Percentiles rank a stretch among this genome's conserved stretches.
phyloP scores from a whole-genome alignment of 2,113 vertebrate genomes.

The mouse (Mus musculus) region DNA sequence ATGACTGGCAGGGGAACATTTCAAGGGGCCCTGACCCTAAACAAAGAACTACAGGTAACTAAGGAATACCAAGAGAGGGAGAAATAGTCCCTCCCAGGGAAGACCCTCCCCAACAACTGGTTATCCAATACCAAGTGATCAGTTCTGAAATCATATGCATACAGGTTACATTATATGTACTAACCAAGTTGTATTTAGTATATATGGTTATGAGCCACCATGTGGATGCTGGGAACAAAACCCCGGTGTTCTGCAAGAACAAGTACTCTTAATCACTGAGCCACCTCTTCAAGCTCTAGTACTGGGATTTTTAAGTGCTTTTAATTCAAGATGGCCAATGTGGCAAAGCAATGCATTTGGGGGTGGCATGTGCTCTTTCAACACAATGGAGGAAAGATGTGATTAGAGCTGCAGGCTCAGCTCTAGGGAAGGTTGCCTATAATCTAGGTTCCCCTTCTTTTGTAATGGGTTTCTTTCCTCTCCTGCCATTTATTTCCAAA shows the following conservation, averaged over 20 bases:
- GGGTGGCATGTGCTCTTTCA: not conserved
- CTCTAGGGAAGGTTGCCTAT: not conserved
- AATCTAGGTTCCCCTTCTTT: not conserved
- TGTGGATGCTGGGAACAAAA: not conserved
- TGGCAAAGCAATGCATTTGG: not conserved
- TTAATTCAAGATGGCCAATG: not conserved
- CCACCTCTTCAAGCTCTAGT: not conserved
- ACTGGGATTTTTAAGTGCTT: not conserved
- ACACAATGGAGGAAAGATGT: not conserved
- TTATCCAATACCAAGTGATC: not conserved
- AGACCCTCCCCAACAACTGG: not conserved
- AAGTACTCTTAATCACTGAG: not conserved
- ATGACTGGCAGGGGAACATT: not conserved
- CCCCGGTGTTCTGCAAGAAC: not conserved
- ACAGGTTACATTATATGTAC: not conserved
- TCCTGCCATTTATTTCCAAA: not conserved
- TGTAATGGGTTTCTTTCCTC: not conserved
- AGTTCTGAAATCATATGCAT: not conserved
- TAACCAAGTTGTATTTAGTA: not conserved
- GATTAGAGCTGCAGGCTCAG: constrained; percentile 3
- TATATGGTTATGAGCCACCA: not conserved
- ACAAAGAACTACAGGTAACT: not conserved
- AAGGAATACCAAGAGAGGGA: not conserved
- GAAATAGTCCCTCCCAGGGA: not conserved
- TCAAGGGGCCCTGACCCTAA: not conserved